These are phyloP conservation scores for Canis aureus DNA, from an alignment of 2,113 vertebrate species.

Conservation along the genomic window DNA sequence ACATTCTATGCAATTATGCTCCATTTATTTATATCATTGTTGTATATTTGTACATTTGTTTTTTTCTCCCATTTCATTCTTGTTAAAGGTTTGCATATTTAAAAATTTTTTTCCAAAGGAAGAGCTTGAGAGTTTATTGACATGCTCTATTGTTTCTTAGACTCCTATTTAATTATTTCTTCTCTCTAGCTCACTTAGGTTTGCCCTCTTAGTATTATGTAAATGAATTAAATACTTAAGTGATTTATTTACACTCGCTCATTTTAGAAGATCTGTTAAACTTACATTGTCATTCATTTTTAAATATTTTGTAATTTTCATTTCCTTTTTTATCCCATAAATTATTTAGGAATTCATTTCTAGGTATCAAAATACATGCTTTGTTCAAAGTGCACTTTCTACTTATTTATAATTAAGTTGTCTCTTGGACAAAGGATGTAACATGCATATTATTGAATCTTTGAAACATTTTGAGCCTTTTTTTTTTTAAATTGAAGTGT, in stretches of 20 bases:
- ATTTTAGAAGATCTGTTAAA: neutral
- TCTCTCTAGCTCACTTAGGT: neutral
- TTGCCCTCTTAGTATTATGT: neutral
- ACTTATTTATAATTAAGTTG: neutral
- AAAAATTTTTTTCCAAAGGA: neutral
- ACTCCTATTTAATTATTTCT: neutral
- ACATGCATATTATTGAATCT: neutral
- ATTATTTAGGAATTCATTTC: neutral
- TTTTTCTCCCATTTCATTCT: neutral
- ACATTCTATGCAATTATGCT: neutral
- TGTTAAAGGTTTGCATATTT: neutral
- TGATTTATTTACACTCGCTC: neutral
- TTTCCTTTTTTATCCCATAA: conserved; percentile 10
- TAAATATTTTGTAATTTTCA: conserved; percentile 5
- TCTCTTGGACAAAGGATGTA: neutral
- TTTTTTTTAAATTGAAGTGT: neutral
- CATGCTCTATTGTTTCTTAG: neutral
- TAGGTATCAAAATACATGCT: neutral
- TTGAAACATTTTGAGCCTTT: neutral
- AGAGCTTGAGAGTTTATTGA: neutral
- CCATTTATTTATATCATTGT: neutral
- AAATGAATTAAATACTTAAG: neutral
- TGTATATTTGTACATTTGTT: neutral
- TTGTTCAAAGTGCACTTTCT: neutral
- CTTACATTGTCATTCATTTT: neutral